Percentiles rank a stretch among this genome's conserved stretches.
Conservation (phyloP, 2,113 vertebrate species). For the Ceyx margarethae region DNA sequence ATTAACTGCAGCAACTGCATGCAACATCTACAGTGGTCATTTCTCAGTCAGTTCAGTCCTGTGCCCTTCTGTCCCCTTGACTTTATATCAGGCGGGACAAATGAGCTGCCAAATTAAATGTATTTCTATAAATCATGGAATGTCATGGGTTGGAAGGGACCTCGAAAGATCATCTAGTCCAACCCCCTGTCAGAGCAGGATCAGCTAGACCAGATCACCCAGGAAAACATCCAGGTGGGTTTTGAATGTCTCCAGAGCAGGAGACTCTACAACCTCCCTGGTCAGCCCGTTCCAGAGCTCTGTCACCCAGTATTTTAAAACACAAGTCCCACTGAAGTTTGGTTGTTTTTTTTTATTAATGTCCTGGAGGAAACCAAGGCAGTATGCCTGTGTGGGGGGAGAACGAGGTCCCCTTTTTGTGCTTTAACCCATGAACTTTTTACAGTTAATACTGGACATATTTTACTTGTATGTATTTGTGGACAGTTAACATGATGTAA, state of each 20-base stretch:
- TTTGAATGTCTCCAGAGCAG: too few species aligned
- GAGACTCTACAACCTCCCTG: too few species aligned
- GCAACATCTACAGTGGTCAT: neutral
- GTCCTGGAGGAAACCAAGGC: neutral
- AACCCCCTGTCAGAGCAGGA: too few species aligned
- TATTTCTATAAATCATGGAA: neutral
- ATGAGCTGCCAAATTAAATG: neutral
- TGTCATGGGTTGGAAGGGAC: too few species aligned
- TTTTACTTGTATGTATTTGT: neutral
- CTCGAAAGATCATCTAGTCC: too few species aligned
- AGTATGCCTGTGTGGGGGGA: accelerated
- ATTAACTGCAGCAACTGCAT: neutral
- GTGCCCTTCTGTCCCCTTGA: neutral
- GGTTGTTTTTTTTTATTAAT: neutral
- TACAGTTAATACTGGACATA: neutral
- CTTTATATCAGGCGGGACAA: neutral
- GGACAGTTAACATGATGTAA: neutral
- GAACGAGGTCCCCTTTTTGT: neutral
- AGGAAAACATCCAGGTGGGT: too few species aligned
- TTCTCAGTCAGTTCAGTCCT: neutral
- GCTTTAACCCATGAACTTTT: neutral
- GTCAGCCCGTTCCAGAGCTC: too few species aligned
- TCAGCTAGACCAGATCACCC: too few species aligned
- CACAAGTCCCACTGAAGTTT: neutral
- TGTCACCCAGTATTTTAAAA: neutral